phyloP scores from a whole-genome alignment of 2,888 invertebrate species.

The Aphrophora alni region DNA sequence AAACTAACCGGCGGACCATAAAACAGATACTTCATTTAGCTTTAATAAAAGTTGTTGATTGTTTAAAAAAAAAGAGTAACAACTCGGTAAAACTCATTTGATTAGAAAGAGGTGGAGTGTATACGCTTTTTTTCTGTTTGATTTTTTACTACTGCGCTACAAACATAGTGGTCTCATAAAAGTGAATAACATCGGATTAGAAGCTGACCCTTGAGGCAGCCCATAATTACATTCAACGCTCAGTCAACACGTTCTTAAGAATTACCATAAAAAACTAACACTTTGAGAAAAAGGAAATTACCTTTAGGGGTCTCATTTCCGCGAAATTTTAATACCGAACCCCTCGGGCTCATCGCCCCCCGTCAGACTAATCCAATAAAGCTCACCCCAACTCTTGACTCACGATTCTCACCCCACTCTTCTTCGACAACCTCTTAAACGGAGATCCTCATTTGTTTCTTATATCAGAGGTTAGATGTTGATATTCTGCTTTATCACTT shows the following conservation, averaged over 20 bases:
- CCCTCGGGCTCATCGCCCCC: conserved; percentile 7
- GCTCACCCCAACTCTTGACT: neutral
- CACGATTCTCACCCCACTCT: neutral
- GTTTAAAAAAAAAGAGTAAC: neutral
- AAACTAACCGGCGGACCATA: neutral
- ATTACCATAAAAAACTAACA: conserved; percentile 36
- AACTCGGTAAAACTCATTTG: neutral
- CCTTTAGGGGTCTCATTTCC: conserved; percentile 48
- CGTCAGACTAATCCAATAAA: conserved; percentile 38
- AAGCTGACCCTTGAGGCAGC: neutral
- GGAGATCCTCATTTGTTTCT: conserved; percentile 42
- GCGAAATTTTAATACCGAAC: conserved; percentile 46
- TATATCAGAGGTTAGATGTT: no score
- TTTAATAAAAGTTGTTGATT: neutral
- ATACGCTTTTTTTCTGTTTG: neutral
- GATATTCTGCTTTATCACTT: no score
- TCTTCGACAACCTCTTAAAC: conserved; percentile 41
- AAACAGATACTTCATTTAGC: neutral
- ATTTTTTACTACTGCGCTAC: neutral
- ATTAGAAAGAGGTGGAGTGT: neutral
- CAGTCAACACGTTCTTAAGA: neutral
- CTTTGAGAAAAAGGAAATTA: conserved; percentile 45
- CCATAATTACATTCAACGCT: neutral
- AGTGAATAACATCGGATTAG: neutral
- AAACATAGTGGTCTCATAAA: neutral